phyloP scores from a whole-genome alignment of 2,113 vertebrate species.

The Suncus etruscus region DNA sequence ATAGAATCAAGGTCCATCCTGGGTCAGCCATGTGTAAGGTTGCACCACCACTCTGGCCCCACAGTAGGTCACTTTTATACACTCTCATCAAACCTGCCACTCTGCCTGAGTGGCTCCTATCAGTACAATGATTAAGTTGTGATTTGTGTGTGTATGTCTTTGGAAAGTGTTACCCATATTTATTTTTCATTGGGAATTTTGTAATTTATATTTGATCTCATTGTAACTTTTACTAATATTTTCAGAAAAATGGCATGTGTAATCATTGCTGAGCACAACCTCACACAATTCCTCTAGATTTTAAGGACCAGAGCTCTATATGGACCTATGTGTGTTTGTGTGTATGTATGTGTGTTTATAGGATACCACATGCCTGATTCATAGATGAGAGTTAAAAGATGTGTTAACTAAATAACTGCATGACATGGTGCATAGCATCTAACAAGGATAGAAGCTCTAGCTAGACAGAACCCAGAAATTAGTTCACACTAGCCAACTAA shows the following conservation, averaged over 20 bases:
- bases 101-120: neutral
- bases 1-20: no score
- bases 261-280: constrained; percentile 44
- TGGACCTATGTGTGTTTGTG: neutral
- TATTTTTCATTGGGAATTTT: constrained; percentile 31
- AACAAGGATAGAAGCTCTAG: neutral
- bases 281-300: no score
- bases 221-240: constrained; percentile 50
- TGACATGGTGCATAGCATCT: no score
- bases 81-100: neutral
- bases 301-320: neutral
- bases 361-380: neutral
- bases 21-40: no score
- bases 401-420: constrained; percentile 15
- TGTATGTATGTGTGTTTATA: neutral
- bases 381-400: neutral
- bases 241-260: constrained; percentile 34
- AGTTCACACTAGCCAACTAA: neutral
- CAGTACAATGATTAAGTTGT: constrained; percentile 23
- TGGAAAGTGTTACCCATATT: constrained; percentile 37
- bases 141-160: neutral
- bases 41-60: no score
- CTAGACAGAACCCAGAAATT: neutral
- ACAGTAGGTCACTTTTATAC: neutral
- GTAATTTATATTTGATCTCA: constrained; percentile 63